Conservation (phyloP, 2,113 vertebrate genomes). For the Prietella phreatophila region DNA sequence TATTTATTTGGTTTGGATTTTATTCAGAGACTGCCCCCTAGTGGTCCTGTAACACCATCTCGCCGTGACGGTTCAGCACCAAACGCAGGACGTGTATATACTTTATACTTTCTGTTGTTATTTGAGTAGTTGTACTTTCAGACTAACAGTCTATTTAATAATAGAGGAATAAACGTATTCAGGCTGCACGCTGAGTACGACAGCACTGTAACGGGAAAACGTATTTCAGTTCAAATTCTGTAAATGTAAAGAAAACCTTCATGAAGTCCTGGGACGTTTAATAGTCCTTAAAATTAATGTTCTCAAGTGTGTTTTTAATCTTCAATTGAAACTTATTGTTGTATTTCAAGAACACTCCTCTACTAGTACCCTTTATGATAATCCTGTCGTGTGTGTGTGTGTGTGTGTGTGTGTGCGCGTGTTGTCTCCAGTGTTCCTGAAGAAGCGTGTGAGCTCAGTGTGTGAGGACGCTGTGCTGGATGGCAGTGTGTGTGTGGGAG, state of each 20-base stretch:
- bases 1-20: not conserved
- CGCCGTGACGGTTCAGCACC: not conserved
- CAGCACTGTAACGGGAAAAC: not conserved
- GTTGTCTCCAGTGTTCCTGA: constrained; percentile 80
- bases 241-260: not conserved
- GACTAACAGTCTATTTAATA: not conserved
- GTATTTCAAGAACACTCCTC: not conserved
- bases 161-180: not conserved
- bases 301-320: not conserved
- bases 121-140: not conserved
- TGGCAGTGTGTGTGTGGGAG: constrained; percentile 68
- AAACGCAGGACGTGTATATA: not conserved
- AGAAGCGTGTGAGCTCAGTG: constrained; percentile 83
- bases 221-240: not conserved
- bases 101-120: no score
- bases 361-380: not conserved
- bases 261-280: not conserved
- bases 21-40: constrained; percentile 44
- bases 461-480: constrained; percentile 81
- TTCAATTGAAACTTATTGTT: not conserved
- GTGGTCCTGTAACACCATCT: not conserved
- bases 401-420: constrained; percentile 26
- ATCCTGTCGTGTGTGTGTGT: no score
- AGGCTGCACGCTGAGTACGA: not conserved
- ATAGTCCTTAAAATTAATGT: not conserved